These are phyloP conservation scores for Ptychoptera albimana DNA, from an alignment of 2,888 invertebrate genomes.

Conservation along the genomic window DNA sequence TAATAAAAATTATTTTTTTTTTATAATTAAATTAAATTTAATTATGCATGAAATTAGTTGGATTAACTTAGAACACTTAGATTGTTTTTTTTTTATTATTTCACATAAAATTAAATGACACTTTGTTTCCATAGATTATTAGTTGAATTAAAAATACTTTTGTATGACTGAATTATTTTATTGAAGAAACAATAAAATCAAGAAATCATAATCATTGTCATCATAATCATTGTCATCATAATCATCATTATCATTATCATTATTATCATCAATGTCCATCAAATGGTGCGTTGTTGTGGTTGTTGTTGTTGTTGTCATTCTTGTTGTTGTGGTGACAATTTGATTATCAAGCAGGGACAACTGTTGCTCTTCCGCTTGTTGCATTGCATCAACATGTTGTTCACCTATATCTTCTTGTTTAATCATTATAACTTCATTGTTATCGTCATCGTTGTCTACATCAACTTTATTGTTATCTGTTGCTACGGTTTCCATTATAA, in stretches of 20 bases:
- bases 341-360: no score
- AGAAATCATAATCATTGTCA: neutral
- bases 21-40: no score
- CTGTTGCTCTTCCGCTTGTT: no score
- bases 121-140: no score
- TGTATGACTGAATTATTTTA: neutral
- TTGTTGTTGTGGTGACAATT: neutral
- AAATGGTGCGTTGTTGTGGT: slow-evolving; percentile 9
- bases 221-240: neutral
- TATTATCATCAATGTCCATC: slow-evolving; percentile 3
- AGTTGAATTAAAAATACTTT: neutral
- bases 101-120: no score
- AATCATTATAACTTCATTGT: slow-evolving; percentile 2
- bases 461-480: neutral
- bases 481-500: slow-evolving; percentile 2
- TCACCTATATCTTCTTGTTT: neutral
- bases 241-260: no score
- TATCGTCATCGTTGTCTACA: slow-evolving; percentile 1
- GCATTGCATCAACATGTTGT: no score
- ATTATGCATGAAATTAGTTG: no score
- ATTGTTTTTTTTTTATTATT: no score
- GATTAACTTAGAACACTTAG: no score
- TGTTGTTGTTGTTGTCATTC: slow-evolving; percentile 1
- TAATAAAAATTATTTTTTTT: no score
- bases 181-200: neutral